A percentile compares a stretch with the other conserved stretches of the same genome.
These are phyloP conservation scores for Sarcophaga subvicina DNA, from an alignment of 2,888 invertebrate species.

Conservation along the genomic window DNA sequence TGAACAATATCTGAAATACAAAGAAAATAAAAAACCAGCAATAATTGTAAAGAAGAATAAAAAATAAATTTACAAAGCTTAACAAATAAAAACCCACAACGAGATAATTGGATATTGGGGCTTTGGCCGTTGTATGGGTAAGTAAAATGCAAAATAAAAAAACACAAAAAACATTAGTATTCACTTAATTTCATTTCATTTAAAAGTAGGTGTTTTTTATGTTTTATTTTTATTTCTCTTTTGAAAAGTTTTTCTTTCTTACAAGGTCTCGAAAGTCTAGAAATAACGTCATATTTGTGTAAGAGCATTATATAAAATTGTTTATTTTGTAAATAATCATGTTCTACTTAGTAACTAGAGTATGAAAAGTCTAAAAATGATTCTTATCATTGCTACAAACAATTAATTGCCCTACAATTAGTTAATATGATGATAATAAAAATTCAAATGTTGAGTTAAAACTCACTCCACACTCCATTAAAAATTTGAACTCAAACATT, in stretches of 20 bases:
- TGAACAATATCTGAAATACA: constrained; percentile 16
- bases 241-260: constrained; percentile 9
- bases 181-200: not conserved
- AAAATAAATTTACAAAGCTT: constrained; percentile 60
- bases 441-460: not conserved
- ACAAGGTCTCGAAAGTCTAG: constrained; percentile 32
- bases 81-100: constrained; percentile 72
- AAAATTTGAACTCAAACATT: not conserved
- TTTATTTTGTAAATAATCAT: not conserved
- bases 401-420: constrained; percentile 8
- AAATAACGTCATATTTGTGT: constrained; percentile 21
- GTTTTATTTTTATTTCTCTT: not conserved
- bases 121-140: constrained; percentile 84
- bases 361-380: not conserved
- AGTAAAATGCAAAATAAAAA: constrained; percentile 73
- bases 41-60: constrained; percentile 33
- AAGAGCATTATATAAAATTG: not conserved
- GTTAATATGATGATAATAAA: not conserved
- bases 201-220: too few species aligned
- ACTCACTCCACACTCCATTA: not conserved
- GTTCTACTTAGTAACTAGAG: not conserved
- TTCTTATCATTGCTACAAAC: not conserved
- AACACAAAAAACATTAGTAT: not conserved
- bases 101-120: constrained; percentile 79
- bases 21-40: constrained; percentile 43